Base-by-base conservation (phyloP, 2,888 invertebrate species). In the Drosophila maculinotata region DNA sequence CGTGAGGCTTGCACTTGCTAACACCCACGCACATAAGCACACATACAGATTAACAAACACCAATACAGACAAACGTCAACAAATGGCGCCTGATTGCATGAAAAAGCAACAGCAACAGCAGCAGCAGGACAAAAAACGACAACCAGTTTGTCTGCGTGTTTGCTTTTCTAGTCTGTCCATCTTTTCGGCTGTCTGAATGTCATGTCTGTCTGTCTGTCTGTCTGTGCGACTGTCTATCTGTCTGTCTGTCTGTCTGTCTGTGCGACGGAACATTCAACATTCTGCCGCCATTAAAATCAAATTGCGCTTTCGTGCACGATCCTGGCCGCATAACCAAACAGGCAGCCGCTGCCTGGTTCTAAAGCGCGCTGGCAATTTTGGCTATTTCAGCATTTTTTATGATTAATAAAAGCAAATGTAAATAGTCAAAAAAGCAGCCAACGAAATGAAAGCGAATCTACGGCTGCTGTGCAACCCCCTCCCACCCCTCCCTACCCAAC, bases 281-380 rank as follows among this genome's bases (percentile, higher is more conserved):
- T 84, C 83, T 87, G 82, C 77, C 83, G 80, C 87, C 88, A 86
- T 83, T 87, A 81, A 80, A 87, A 83, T 80, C 80, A 86, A 85
- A 85, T 85, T 87, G 88, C 80, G 77, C 87, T 81, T 82, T 85
- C 85, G 75, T 85, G 78, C 77, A 65, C 64, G 51, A 47, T 54
- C 54, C 72, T 31, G 39, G 63, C 17, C 30, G 45, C 60, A 25
- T 42, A 66, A 12, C 20, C 51, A 47, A 26, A 14, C 38, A 42
- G 28, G 6, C 33, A n/a, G 44, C 9, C 23, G 5, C 15, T 15
- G 42, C 12, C 20, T n/a, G n/a, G n/a, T n/a, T n/a, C n/a, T n/a
- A n/a, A 10, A 31, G 33, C 25, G 8, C 36, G 41, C 52, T 15
- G 53, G 56, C 65, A 58, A 59, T 79, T 77, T 78, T 56, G 76